phyloP scores from a whole-genome alignment of 2,888 invertebrate species.

The Chrysina gloriosa region DNA sequence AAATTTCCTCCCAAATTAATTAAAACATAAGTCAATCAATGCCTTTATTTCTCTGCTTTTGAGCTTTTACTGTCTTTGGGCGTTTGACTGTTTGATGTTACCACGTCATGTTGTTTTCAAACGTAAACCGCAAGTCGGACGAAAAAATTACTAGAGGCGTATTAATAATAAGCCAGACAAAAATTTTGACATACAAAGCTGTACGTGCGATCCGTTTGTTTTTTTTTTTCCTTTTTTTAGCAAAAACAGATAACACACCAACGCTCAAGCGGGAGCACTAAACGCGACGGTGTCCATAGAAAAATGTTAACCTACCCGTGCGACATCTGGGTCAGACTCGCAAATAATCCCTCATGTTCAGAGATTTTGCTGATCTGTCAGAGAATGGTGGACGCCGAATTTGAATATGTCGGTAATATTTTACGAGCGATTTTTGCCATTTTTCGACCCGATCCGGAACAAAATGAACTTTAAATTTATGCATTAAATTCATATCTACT shows the following conservation, averaged over 20 bases:
- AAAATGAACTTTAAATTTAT: constrained; percentile 34
- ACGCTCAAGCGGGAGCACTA: not conserved
- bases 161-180: constrained; percentile 2
- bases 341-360: constrained; percentile 34
- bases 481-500: constrained; percentile 37
- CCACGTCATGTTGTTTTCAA: too few species aligned
- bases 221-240: constrained; percentile 9
- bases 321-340: constrained; percentile 27
- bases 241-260: not conserved
- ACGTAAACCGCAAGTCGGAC: too few species aligned
- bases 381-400: constrained; percentile 26
- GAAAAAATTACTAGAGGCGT: too few species aligned
- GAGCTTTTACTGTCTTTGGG: too few species aligned
- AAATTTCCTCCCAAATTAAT: too few species aligned
- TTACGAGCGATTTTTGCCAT: constrained; percentile 31
- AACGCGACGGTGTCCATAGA: constrained; percentile 21
- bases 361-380: constrained; percentile 36
- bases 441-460: constrained; percentile 30
- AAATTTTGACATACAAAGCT: constrained; percentile 16
- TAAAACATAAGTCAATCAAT: too few species aligned
- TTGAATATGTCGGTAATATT: constrained; percentile 37
- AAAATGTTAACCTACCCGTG: constrained; percentile 33
- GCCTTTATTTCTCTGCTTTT: too few species aligned
- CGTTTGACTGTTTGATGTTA: too few species aligned
- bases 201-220: constrained; percentile 3